A percentile compares a stretch with the other conserved stretches of the same genome.
phyloP scores from a whole-genome alignment of 2,113 vertebrate species.

The Muscicapa adusta region DNA sequence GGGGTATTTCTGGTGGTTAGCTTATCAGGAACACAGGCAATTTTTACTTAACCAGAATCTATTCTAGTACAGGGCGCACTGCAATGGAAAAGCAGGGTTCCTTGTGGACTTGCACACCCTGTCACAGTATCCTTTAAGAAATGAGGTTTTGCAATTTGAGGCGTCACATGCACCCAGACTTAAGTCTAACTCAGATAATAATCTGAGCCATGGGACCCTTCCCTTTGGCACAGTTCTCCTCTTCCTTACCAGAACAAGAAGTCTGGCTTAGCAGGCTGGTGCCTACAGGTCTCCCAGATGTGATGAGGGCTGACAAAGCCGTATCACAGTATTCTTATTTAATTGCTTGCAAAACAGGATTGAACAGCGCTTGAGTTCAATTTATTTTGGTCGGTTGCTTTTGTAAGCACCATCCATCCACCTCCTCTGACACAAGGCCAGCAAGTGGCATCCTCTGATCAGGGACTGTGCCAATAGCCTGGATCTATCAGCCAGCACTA shows the following conservation, averaged over 20 bases:
- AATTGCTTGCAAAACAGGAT: conserved; percentile 35
- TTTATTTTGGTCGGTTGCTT: not conserved
- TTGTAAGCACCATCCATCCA: not conserved
- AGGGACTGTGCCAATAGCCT: not conserved
- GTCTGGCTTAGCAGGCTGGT: not conserved
- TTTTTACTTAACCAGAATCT: not conserved
- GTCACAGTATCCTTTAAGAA: not conserved
- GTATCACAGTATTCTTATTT: not conserved
- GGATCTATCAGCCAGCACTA: not conserved
- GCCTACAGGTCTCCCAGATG: not conserved
- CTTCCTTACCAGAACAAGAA: not conserved
- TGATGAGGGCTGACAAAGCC: not conserved
- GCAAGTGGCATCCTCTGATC: not conserved
- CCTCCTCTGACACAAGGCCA: not conserved
- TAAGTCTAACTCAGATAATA: not conserved
- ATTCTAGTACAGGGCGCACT: not conserved
- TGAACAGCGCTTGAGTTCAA: not conserved
- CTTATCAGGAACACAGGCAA: not conserved
- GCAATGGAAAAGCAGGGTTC: not conserved
- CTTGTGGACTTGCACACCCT: not conserved
- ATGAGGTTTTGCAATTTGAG: conserved; percentile 27
- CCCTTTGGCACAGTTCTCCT: conserved; percentile 23
- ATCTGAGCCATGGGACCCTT: conserved; percentile 1
- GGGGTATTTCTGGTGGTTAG: not conserved
- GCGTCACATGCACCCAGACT: not conserved